phyloP scores from a whole-genome alignment of 30 jellyfish, hydroid and myxozoan species.

The Aurelia sp. region DNA sequence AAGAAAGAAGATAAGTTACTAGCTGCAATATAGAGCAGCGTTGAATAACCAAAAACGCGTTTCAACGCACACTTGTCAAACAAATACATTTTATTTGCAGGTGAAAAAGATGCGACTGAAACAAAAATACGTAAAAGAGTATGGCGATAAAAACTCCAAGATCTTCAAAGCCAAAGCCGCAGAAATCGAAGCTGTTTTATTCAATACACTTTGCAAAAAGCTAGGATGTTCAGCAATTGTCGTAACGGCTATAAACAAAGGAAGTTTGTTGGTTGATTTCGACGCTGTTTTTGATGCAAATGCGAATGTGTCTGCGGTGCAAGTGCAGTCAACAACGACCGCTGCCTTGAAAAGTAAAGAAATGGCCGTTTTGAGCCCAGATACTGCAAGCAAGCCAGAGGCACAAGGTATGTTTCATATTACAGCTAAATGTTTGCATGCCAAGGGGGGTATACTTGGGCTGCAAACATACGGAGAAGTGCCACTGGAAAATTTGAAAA shows the following conservation, averaged over 20 bases:
- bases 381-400: background rate
- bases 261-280: constrained; percentile 68
- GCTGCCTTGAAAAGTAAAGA: constrained; percentile 37
- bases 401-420: too few species aligned
- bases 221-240: constrained; percentile 55
- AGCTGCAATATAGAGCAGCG: too few species aligned
- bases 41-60: too few species aligned
- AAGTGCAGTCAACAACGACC: constrained; percentile 16
- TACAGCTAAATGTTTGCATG: too few species aligned
- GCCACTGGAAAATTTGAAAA: too few species aligned
- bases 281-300: constrained; percentile 27
- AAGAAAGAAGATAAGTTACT: too few species aligned
- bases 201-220: constrained; percentile 25
- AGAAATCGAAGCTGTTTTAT: constrained; percentile 46
- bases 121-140: constrained; percentile 58
- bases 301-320: constrained; percentile 11
- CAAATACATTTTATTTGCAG: constrained; percentile 2
- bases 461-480: too few species aligned
- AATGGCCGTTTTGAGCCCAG: constrained; percentile 47
- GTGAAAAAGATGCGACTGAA: constrained; percentile 60
- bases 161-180: constrained; percentile 44
- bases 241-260: constrained; percentile 39
- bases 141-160: constrained; percentile 40
- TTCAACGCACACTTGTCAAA: too few species aligned
- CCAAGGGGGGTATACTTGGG: too few species aligned